phyloP scores from a whole-genome alignment of 2,113 vertebrate species.

The Mus pahari region DNA sequence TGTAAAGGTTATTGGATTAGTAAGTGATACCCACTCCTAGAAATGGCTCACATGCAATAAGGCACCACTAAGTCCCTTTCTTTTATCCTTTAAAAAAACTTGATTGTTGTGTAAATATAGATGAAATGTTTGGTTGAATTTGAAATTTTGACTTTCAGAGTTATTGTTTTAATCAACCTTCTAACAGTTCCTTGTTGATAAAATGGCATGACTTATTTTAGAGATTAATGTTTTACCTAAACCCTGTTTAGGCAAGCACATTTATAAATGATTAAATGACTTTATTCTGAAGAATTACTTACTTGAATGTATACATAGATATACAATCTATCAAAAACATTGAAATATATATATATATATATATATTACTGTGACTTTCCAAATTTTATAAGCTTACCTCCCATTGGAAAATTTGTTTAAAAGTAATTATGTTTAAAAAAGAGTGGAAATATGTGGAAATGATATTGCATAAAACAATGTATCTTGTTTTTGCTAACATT shows the following conservation, averaged over 20 bases:
- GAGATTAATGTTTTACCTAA: neutral
- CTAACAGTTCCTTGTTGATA: neutral
- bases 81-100: neutral
- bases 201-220: neutral
- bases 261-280: conserved; percentile 18
- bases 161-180: neutral
- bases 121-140: neutral
- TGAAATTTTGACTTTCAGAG: conserved; percentile 31
- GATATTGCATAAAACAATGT: neutral
- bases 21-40: neutral
- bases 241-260: neutral
- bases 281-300: neutral
- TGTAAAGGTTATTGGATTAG: conserved; percentile 1
- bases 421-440: neutral
- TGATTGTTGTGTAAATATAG: neutral
- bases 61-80: neutral
- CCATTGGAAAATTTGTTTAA: neutral
- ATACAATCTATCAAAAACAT: neutral
- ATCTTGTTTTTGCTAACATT: neutral
- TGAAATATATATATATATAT: neutral
- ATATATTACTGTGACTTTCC: neutral
- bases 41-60: neutral
- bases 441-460: conserved; percentile 6
- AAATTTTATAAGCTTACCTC: conserved; percentile 21
- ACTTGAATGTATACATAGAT: neutral